Evolutionary conservation across 1,140 invertebrate genomes (phyloP), one percentile per base, ranked within the genome.

Genomic region (Magallana gigas): DNA sequence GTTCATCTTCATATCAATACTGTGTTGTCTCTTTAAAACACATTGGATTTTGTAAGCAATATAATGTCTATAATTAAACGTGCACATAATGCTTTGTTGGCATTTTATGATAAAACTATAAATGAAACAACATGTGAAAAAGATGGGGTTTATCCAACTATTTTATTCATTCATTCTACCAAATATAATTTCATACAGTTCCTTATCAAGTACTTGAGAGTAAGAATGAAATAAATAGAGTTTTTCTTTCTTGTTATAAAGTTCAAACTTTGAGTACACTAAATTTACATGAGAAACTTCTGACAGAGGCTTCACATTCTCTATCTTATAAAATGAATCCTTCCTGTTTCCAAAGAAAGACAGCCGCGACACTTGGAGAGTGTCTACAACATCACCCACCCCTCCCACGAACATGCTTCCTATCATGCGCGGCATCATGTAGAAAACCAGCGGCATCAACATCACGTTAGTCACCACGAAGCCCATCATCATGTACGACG

Each of bases 131-230:
- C 5, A 48, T 48, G 36, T 48, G 36, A 48, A 48, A 48, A 48
- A 48, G 5, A 5, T 4, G 2, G 36, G 36, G 36, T 2, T 48
- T 48, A 4, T 48, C 5, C 36, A 2, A 48, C 36, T n/a, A 9
- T 57, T 56, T 76, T 29, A 76, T 76, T 76, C 68, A 29, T 76
- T 76, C 8, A 76, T 18, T 76, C 68, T 23, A 12, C 68, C 68
- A 18, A 76, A 29, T 76, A 76, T 76, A 76, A 76, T 76, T 76
- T 76, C 68, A 76, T 12, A 76, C 68, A 76, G 23, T 76, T 76
- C 68, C 36, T 29, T 76, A 76, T 76, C 68, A 76, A 76, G 68
- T 12, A 76, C 12, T 29, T 76, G 8, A 23, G 68, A 18, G 11
- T 23, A 76, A 29, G 68, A 76, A 23, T 76, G 18, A 76, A 76